Evolutionary conservation across 2,888 invertebrate species (phyloP), one percentile per base, ranked within the genome.

Genomic region (Acanthosepion pharaonis): DNA sequence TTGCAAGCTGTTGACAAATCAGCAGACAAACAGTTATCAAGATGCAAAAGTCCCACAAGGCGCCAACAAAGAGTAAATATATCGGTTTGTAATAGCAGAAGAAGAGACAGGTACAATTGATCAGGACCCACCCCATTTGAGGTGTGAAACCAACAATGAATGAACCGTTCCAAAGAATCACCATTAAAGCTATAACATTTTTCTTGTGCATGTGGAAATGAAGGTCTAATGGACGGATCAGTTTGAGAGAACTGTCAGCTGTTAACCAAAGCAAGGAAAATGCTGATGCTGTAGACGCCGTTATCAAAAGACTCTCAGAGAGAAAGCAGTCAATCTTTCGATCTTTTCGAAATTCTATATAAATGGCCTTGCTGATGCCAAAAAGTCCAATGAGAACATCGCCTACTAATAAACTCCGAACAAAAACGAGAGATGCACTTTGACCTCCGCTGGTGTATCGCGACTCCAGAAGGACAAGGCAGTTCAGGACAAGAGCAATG

Each of bases 61-160:
- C 18, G 18, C 95, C 95, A 18, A 96, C 94, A 78, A 96, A 95
- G 33, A 95, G 94, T 25, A 97, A 95, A 94, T 96, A 97, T 11
- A 94, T 93, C 93, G 95, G 94, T 42, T 95, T 95, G 94, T 96
- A 96, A 94, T 95, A 97, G 78, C 93, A 59, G 94, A 96, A 96
- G 94, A 96, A 96, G 18, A 95, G 94, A 93, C 96, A 96, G 0
- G 95, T 95, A 93, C 95, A 95, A 28, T 95, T 95, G 15, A 95
- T 94, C 8, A 94, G 33, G 93, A 95, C 95, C 96, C 96, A 97
- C 15, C 96, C 96, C 95, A 96, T 96, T 91, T 96, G 96, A 1
- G 97, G 97, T n/a, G 96, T 94, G 95, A 97, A 97, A 5, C 97
- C 97, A 15, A 96, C 93, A 18, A 97, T 95, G 94, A 97, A 97